phyloP scores from a whole-genome alignment of 2,888 invertebrate species.

The Linyphia triangularis region DNA sequence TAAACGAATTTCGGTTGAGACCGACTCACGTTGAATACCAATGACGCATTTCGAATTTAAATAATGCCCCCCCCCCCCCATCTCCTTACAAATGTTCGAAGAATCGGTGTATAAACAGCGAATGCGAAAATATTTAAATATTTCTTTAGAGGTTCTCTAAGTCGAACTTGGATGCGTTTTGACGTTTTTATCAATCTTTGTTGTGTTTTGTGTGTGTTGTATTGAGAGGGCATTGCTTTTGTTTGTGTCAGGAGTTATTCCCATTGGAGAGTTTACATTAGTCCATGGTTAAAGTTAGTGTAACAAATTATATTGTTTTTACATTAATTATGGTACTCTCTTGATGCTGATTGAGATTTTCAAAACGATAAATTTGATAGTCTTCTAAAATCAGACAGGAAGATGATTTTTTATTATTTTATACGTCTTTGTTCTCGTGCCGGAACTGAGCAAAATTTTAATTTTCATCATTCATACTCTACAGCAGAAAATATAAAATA shows the following conservation, averaged over 20 bases:
- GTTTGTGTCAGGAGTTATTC: neutral
- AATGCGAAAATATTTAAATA: conserved; percentile 1
- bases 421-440: too few species aligned
- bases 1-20: conserved; percentile 51
- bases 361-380: too few species aligned
- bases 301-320: too few species aligned
- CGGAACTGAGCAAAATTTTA: too few species aligned
- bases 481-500: too few species aligned
- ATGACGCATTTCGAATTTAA: conserved; percentile 58
- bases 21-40: conserved; percentile 42
- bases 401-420: too few species aligned
- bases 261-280: neutral
- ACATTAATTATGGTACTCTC: too few species aligned
- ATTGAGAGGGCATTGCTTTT: neutral
- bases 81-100: conserved; percentile 41
- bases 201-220: too few species aligned
- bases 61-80: conserved; percentile 48
- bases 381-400: too few species aligned
- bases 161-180: neutral
- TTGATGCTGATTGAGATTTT: too few species aligned
- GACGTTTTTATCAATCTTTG: neutral
- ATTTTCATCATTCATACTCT: too few species aligned
- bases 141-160: neutral
- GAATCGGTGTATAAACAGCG: conserved; percentile 45
- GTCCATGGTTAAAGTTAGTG: too few species aligned